A percentile compares a stretch with the other conserved stretches of the same genome.
Conservation (phyloP, 2,113 vertebrate genomes). For the Urocitellus parryii region DNA sequence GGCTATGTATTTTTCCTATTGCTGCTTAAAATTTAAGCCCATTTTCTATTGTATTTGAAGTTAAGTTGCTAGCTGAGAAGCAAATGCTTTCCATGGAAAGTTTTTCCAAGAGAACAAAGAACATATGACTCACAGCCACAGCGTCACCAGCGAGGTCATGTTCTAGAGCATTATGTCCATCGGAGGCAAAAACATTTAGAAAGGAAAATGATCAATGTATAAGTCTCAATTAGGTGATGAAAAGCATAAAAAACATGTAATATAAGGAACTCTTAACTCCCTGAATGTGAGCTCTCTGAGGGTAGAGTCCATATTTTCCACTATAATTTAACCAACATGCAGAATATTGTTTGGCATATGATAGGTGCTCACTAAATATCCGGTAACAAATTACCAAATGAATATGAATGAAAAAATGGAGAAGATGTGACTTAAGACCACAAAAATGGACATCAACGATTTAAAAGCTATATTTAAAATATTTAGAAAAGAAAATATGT, state of each 20-base stretch:
- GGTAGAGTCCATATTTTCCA: background rate
- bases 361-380: background rate
- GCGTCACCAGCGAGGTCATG: background rate
- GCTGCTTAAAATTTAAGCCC: background rate
- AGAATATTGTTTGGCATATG: background rate
- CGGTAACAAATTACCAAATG: background rate
- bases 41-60: background rate
- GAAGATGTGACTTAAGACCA: background rate
- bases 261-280: background rate
- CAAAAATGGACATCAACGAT: background rate
- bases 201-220: background rate
- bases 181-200: background rate
- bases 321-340: background rate
- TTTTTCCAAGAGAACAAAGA: background rate
- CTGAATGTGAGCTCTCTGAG: background rate
- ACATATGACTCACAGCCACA: background rate
- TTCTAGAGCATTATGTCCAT: background rate
- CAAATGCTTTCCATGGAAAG: background rate
- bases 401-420: background rate
- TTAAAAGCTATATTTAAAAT: background rate
- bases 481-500: background rate
- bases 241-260: background rate
- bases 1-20: background rate
- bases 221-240: background rate
- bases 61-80: background rate